These are phyloP conservation scores for Yponomeuta sedellus DNA, from an alignment of 2,888 invertebrate genomes.

Conservation along the genomic window DNA sequence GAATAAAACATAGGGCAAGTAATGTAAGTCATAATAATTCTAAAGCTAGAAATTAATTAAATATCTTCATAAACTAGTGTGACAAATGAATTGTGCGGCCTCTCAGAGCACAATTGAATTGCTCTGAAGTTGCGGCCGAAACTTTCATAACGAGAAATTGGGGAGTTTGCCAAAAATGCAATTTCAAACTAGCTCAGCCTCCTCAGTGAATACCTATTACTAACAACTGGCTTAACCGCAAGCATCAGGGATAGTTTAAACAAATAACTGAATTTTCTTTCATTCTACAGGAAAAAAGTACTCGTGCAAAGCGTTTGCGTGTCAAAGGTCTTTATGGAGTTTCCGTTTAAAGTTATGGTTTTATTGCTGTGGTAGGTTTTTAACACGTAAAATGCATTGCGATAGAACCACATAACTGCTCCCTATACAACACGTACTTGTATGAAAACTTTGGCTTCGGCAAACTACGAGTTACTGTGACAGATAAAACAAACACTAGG, in stretches of 20 bases:
- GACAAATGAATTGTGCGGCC: neutral
- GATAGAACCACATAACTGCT: slow-evolving; percentile 17
- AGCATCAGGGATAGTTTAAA: slow-evolving; percentile 9
- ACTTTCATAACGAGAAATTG: slow-evolving; percentile 6
- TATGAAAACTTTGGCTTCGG: neutral
- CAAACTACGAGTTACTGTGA: neutral
- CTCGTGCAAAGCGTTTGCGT: slow-evolving; percentile 32
- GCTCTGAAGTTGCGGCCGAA: neutral
- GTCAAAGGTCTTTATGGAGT: slow-evolving; percentile 39
- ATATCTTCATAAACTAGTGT: neutral
- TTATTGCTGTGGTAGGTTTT: slow-evolving; percentile 27
- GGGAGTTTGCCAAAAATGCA: slow-evolving; percentile 12
- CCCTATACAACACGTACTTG: neutral
- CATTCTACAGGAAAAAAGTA: neutral
- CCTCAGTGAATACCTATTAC: slow-evolving; percentile 1
- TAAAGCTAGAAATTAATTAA: neutral
- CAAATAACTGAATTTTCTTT: slow-evolving; percentile 20
- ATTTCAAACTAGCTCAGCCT: slow-evolving; percentile 3
- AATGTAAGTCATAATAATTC: too few relatives aligned
- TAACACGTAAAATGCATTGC: slow-evolving; percentile 25
- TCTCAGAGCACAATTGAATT: slow-evolving; percentile 1
- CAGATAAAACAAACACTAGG: neutral
- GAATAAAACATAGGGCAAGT: too few relatives aligned
- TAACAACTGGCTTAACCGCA: neutral
- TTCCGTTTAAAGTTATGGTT: slow-evolving; percentile 41